Conservation (phyloP, 2,797 vertebrate species). For the Remorina albescens region DNA sequence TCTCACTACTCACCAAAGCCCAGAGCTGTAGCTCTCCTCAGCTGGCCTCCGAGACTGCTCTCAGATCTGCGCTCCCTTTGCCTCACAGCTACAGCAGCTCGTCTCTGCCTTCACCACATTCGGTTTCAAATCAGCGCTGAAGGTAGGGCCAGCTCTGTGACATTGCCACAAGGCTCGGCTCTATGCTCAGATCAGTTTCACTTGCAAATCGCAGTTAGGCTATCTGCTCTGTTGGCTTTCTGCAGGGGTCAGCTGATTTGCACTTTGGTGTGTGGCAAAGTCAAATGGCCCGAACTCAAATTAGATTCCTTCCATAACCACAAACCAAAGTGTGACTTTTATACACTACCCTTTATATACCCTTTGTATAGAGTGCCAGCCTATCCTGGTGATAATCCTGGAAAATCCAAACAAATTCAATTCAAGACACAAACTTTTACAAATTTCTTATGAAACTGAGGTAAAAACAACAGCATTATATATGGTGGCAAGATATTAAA, state of each 20-base stretch:
- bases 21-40: conserved; percentile 76
- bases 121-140: conserved; percentile 62
- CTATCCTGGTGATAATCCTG: neutral
- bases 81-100: conserved; percentile 63
- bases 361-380: neutral
- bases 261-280: conserved; percentile 50
- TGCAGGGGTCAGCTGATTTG: conserved; percentile 42
- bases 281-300: conserved; percentile 29
- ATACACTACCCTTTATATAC: neutral
- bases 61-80: conserved; percentile 64
- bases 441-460: neutral
- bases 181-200: conserved; percentile 67
- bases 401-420: conserved; percentile 16
- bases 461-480: neutral
- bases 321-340: conserved; percentile 35
- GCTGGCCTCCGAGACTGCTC: conserved; percentile 66
- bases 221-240: conserved; percentile 35
- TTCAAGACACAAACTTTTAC: conserved; percentile 1
- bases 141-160: conserved; percentile 47
- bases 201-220: conserved; percentile 49
- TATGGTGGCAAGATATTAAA: neutral
- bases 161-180: conserved; percentile 62
- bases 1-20: conserved; percentile 85
- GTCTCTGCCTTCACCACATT: conserved; percentile 42
- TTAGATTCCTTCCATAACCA: conserved; percentile 25